These are phyloP conservation scores for Diorhabda sublineata DNA, from an alignment of 1,140 invertebrate genomes.

Conservation along the genomic window DNA sequence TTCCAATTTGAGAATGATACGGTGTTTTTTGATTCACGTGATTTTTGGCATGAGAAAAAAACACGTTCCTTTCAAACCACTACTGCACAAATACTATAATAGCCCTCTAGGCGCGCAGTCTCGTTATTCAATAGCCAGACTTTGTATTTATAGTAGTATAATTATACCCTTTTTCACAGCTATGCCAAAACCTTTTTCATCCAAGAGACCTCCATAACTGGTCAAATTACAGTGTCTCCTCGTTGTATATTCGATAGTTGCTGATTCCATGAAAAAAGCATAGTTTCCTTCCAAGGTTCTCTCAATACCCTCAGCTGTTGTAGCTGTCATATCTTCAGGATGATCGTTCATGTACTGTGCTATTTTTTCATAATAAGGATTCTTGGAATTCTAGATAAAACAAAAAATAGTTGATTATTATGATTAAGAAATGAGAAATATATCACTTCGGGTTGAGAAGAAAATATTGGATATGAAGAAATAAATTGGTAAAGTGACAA, in stretches of 20 bases:
- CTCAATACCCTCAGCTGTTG: conserved; percentile 63
- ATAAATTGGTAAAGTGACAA: no score
- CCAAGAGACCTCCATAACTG: conserved; percentile 65
- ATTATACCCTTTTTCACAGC: conserved; percentile 62
- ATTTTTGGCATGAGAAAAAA: no score
- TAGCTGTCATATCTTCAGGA: conserved; percentile 59
- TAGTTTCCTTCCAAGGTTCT: conserved; percentile 61
- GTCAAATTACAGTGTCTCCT: conserved; percentile 77
- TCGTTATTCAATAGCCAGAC: no score
- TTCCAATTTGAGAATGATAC: no score
- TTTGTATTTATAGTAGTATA: background rate
- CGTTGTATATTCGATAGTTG: conserved; percentile 76
- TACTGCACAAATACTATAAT: no score
- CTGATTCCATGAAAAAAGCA: conserved; percentile 80
- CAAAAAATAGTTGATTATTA: no score
- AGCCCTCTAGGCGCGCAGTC: no score
- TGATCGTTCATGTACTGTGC: conserved; percentile 50
- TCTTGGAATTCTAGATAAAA: background rate
- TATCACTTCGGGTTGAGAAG: no score
- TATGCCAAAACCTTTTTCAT: conserved; percentile 80
- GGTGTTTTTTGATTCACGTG: no score
- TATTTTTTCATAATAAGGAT: conserved; percentile 7
- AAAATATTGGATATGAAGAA: no score
- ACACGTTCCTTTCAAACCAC: no score
- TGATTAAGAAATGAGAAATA: no score